Percentiles rank a stretch among this genome's conserved stretches.
Evolutionary conservation across 1,140 invertebrate genomes (phyloP).

Genomic region (Ephestia elutella): DNA sequence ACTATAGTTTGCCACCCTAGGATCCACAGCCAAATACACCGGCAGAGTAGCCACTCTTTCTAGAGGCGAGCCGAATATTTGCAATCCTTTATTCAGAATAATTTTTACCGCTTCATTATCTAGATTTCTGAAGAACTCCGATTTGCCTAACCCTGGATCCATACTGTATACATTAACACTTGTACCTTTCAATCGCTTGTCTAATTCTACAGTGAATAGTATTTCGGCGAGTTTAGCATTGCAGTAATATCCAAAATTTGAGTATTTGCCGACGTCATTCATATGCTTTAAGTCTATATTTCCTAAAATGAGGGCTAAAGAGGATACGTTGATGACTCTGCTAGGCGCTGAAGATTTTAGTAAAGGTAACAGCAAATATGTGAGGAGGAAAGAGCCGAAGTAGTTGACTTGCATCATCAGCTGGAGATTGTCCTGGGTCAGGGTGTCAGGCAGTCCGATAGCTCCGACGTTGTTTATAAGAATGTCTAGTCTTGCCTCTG

Average conservation of each 20-base stretch:
- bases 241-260: slow-evolving; percentile 76
- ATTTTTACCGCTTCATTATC: slow-evolving; percentile 65
- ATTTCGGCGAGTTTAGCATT: slow-evolving; percentile 84
- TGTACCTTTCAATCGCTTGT: slow-evolving; percentile 71
- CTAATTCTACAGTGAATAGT: slow-evolving; percentile 81
- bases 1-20: slow-evolving; percentile 75
- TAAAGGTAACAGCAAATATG: slow-evolving; percentile 71
- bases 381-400: slow-evolving; percentile 76
- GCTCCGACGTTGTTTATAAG: slow-evolving; percentile 77
- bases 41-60: slow-evolving; percentile 82
- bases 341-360: slow-evolving; percentile 77
- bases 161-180: slow-evolving; percentile 82
- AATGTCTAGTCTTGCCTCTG: slow-evolving; percentile 68
- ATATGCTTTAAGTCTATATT: slow-evolving; percentile 78
- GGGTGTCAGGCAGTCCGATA: slow-evolving; percentile 34
- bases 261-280: slow-evolving; percentile 74
- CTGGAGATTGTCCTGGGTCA: slow-evolving; percentile 73
- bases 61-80: slow-evolving; percentile 63
- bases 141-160: slow-evolving; percentile 87
- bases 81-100: slow-evolving; percentile 28
- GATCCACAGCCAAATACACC: slow-evolving; percentile 80
- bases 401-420: slow-evolving; percentile 75
- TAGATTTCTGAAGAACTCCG: slow-evolving; percentile 81
- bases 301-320: slow-evolving; percentile 72
- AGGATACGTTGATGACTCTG: slow-evolving; percentile 72